Evolutionary conservation across 2,888 invertebrate genomes (phyloP), one percentile per base, ranked within the genome.

Genomic region (Pachycephus smyrnensis): DNA sequence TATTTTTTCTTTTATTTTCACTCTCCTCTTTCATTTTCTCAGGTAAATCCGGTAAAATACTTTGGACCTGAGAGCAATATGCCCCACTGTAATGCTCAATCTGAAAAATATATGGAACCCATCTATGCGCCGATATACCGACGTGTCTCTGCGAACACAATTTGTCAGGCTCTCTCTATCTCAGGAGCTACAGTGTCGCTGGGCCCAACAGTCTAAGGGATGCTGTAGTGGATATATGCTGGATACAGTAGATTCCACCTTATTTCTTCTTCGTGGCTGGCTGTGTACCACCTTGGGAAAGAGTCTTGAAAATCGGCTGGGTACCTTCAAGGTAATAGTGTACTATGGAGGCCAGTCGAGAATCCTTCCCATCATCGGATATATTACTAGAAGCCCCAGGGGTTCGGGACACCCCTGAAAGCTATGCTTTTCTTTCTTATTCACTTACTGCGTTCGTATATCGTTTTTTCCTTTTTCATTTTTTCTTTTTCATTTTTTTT

Each of bases 21-120:
- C 68, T 68, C 55, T 68, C 23, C 73, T 15, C 23, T 40, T 69
- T 69, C 68, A 75, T 73, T 75, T 12, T 30, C 71, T 69, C n/a
- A 15, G 11, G n/a, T 9, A 31, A 32, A 69, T 30, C 12, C 71
- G 12, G 73, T 30, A 37, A 76, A 79, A 73, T 76, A 73, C 80
- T 82, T 80, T 79, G 80, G 77, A 83, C 80, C 80, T 79, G 74
- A 79, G 80, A n/a, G 80, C 80, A 82, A 83, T 80, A 80, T 77
- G 73, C 69, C 40, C 73, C 74, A 79, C 73, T 76, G 79, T 82
- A 82, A 83, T 83, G 82, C 76, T 80, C 82, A 82, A 83, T 83
- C 79, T 79, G 76, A 69, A 79, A 69, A 79, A 82, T 82, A 79
- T 74, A 82, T 79, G 79, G 80, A 80, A 77, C 75, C 82, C 80